Percentiles rank a stretch among this genome's conserved stretches.
These are phyloP conservation scores for Drosophila pseudotakahashii DNA, from an alignment of 2,888 invertebrate species.

Conservation along the genomic window DNA sequence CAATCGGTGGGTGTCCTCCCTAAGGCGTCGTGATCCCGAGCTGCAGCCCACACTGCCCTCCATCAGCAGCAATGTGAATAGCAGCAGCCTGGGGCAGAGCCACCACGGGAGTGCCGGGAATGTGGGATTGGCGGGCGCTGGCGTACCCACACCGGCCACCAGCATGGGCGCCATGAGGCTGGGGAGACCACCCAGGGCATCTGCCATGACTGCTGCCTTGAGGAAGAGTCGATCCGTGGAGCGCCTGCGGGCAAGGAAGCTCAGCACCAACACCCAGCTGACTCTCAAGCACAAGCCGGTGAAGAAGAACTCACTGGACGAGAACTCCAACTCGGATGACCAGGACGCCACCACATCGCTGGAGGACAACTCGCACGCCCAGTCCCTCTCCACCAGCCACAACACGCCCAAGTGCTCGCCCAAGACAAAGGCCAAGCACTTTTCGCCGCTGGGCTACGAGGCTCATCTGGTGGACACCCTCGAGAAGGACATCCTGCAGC, in stretches of 20 bases:
- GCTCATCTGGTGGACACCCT: constrained; percentile 91
- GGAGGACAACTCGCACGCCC: constrained; percentile 82
- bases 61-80: constrained; percentile 84
- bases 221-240: constrained; percentile 84
- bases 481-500: constrained; percentile 93
- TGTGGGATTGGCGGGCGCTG: constrained; percentile 82
- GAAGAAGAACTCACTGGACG: constrained; percentile 84
- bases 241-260: constrained; percentile 84
- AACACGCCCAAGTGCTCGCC: constrained; percentile 83
- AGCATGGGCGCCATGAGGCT: constrained; percentile 63
- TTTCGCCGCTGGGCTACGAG: constrained; percentile 89
- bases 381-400: constrained; percentile 61
- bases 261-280: constrained; percentile 79
- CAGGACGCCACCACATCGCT: constrained; percentile 84
- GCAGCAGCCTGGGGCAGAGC: constrained; percentile 66
- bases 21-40: constrained; percentile 88
- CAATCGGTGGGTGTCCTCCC: constrained; percentile 88
- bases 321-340: constrained; percentile 84
- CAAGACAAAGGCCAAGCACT: constrained; percentile 81
- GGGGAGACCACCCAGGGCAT: constrained; percentile 75
- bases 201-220: constrained; percentile 80
- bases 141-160: constrained; percentile 68
- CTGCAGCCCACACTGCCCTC: constrained; percentile 88
- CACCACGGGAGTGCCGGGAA: constrained; percentile 83
- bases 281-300: constrained; percentile 83